Conservation (phyloP, 2,113 vertebrate genomes). For the Brachyhypopomus occidentalis region DNA sequence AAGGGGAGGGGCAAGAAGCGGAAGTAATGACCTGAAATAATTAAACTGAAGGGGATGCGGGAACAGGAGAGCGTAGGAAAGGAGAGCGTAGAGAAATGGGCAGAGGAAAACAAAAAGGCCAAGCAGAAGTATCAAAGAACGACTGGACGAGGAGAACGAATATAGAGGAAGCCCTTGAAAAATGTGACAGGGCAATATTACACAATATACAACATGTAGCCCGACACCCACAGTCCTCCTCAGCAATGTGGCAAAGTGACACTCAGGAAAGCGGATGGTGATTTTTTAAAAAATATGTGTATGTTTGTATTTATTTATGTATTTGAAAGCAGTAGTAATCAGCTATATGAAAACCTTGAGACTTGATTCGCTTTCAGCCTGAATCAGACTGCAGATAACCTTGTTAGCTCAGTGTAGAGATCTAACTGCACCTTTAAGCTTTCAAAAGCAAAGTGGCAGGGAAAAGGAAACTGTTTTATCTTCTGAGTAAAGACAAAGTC, state of each 20-base stretch:
- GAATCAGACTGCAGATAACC: slow-evolving; percentile 33
- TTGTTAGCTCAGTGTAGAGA: slow-evolving; percentile 34
- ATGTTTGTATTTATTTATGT: not conserved
- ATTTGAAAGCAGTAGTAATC: slow-evolving; percentile 13
- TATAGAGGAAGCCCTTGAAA: not conserved
- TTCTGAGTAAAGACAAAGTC: slow-evolving; percentile 23
- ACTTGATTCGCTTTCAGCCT: slow-evolving; percentile 13
- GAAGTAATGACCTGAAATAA: not conserved
- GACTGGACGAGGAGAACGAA: not conserved
- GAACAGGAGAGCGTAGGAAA: not conserved
- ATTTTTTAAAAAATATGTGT: not conserved
- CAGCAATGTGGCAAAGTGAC: not conserved
- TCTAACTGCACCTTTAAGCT: slow-evolving; percentile 46
- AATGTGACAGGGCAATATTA: not conserved
- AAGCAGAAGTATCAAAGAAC: not conserved
- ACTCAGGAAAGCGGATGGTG: not conserved
- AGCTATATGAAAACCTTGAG: slow-evolving; percentile 11
- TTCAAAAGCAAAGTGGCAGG: slow-evolving; percentile 13
- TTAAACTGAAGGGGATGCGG: not conserved
- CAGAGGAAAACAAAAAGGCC: slow-evolving; percentile 4
- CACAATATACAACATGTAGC: not conserved
- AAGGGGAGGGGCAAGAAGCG: not conserved
- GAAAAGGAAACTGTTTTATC: slow-evolving; percentile 29
- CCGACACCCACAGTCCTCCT: not conserved
- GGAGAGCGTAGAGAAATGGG: slow-evolving; percentile 18